Conservation (phyloP, 2,888 invertebrate species). For the Ennomos erosarius region DNA sequence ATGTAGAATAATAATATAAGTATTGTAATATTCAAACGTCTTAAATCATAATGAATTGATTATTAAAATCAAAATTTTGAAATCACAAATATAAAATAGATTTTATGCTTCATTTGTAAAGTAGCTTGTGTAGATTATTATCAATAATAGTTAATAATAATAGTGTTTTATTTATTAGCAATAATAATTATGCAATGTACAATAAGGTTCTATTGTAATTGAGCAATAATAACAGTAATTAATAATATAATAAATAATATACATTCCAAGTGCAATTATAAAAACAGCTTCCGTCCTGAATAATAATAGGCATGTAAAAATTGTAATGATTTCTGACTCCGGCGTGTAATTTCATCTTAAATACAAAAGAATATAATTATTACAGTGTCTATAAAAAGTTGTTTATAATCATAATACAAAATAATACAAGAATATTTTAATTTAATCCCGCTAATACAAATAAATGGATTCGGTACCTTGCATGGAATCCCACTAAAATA, state of each 20-base stretch:
- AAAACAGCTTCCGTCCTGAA: slow-evolving; percentile 50
- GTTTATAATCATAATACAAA: too few relatives aligned
- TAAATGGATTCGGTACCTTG: too few relatives aligned
- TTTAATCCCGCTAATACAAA: too few relatives aligned
- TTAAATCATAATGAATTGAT: slow-evolving; percentile 19
- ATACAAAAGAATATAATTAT: too few relatives aligned
- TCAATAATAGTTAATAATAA: slow-evolving; percentile 11
- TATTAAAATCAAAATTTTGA: slow-evolving; percentile 29
- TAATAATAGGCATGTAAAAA: slow-evolving; percentile 21
- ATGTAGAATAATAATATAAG: slow-evolving; percentile 17
- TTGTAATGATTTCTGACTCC: slow-evolving; percentile 1
- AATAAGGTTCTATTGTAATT: neutral
- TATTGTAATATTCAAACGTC: slow-evolving; percentile 17
- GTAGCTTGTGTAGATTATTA: slow-evolving; percentile 23
- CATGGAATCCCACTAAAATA: too few relatives aligned
- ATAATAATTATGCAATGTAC: neutral
- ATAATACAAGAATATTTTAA: too few relatives aligned
- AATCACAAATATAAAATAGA: slow-evolving; percentile 31
- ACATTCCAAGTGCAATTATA: slow-evolving; percentile 64
- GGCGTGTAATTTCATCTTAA: too few relatives aligned
- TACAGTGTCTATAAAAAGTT: too few relatives aligned
- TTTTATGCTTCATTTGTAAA: slow-evolving; percentile 18
- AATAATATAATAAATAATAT: slow-evolving; percentile 11
- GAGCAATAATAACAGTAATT: slow-evolving; percentile 15
- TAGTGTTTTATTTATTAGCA: too few relatives aligned